Percentiles rank a stretch among this genome's conserved stretches.
These are phyloP conservation scores for Sarcophaga subvicina DNA, from an alignment of 2,888 invertebrate species.

Conservation along the genomic window DNA sequence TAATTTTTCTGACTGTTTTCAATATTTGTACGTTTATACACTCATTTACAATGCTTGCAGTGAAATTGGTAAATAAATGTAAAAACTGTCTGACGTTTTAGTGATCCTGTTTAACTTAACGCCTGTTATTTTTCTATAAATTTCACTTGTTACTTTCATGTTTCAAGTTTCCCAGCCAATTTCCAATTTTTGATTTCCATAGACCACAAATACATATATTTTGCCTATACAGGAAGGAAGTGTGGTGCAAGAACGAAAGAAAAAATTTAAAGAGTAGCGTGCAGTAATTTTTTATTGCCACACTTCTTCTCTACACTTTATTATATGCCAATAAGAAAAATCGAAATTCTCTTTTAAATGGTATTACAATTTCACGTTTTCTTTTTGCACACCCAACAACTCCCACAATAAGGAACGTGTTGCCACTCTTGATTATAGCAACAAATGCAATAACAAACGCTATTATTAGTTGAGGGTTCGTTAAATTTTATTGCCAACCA, in stretches of 20 bases:
- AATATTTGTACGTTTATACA: constrained; percentile 5
- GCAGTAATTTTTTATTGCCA: constrained; percentile 57
- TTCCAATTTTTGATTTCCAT: constrained; percentile 18
- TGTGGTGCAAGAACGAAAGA: not conserved
- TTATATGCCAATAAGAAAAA: constrained; percentile 67
- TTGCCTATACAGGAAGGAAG: not conserved
- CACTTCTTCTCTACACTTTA: constrained; percentile 62
- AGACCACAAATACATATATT: constrained; percentile 14
- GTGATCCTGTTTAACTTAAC: constrained; percentile 40
- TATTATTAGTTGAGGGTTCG: constrained; percentile 26
- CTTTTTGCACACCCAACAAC: not conserved
- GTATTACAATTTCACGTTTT: constrained; percentile 21
- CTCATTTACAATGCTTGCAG: not conserved
- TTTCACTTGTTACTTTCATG: constrained; percentile 33
- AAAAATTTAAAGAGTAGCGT: not conserved
- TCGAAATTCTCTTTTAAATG: constrained; percentile 53
- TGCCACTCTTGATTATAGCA: constrained; percentile 56
- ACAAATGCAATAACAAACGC: constrained; percentile 8
- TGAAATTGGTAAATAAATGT: constrained; percentile 2
- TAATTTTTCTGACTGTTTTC: not conserved
- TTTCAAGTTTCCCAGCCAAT: not conserved
- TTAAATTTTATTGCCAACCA: constrained; percentile 57
- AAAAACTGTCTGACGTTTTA: constrained; percentile 14
- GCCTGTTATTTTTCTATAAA: constrained; percentile 17
- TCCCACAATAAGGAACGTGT: constrained; percentile 21